Conservation (phyloP, 2,113 vertebrate species). For the Poecilia latipinna region DNA sequence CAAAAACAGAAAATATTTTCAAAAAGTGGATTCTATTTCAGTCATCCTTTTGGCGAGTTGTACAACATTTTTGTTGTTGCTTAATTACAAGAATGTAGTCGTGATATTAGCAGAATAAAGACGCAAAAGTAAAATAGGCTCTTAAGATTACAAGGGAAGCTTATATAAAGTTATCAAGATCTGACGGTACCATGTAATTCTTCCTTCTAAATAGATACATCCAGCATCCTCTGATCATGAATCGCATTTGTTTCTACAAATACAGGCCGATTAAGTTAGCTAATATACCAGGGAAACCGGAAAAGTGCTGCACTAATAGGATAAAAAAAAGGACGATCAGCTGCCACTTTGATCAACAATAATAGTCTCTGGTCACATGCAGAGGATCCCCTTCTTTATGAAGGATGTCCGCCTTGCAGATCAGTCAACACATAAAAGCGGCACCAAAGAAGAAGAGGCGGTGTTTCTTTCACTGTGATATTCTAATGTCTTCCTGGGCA, state of each 20-base stretch:
- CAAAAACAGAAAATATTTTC: too few relatives aligned
- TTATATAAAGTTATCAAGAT: too few relatives aligned
- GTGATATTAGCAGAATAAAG: too few relatives aligned
- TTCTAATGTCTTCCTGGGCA: conserved; percentile 59
- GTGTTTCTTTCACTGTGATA: conserved; percentile 57
- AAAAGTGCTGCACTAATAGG: not conserved
- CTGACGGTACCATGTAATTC: too few relatives aligned
- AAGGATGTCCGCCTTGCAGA: conserved; percentile 12
- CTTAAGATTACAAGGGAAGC: too few relatives aligned
- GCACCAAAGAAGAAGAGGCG: conserved; percentile 9
- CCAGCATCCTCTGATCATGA: not conserved
- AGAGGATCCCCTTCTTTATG: conserved; percentile 9
- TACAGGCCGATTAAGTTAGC: not conserved
- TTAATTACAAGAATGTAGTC: too few relatives aligned
- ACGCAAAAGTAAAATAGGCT: too few relatives aligned
- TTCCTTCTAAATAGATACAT: too few relatives aligned
- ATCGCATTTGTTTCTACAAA: not conserved
- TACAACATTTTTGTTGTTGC: too few relatives aligned
- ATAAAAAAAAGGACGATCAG: not conserved
- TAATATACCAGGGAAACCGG: not conserved
- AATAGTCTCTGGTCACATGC: conserved; percentile 16
- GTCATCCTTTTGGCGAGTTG: too few relatives aligned
- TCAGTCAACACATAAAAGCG: conserved; percentile 61
- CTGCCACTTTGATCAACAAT: conserved; percentile 43
- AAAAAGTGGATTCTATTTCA: too few relatives aligned